These are phyloP conservation scores for Mechanitis messenoides DNA, from an alignment of 2,888 invertebrate genomes.

Conservation along the genomic window DNA sequence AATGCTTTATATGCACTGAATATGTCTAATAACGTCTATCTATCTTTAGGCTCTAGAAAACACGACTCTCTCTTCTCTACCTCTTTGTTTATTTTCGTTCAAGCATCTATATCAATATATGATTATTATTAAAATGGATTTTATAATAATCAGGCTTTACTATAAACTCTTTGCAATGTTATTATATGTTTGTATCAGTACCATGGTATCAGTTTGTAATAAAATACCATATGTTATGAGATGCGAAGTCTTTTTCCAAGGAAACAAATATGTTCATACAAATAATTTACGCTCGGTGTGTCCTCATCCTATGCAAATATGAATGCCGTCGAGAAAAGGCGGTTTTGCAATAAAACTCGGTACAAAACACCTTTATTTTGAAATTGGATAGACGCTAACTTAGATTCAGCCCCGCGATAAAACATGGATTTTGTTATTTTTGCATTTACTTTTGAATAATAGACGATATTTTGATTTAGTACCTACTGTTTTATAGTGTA, in stretches of 20 bases:
- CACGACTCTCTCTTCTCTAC: too few species aligned
- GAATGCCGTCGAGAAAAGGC: constrained; percentile 36
- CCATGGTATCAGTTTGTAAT: too few species aligned
- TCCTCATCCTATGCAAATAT: constrained; percentile 24
- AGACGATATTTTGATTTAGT: not conserved
- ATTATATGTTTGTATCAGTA: too few species aligned
- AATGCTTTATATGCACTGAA: constrained; percentile 21
- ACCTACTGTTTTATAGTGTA: too few species aligned
- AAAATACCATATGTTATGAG: too few species aligned
- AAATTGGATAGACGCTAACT: constrained; percentile 34
- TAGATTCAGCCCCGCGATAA: constrained; percentile 27
- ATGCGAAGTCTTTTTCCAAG: too few species aligned
- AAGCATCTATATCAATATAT: too few species aligned
- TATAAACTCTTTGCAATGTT: too few species aligned
- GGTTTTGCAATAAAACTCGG: constrained; percentile 44
- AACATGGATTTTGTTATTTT: constrained; percentile 23
- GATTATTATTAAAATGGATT: too few species aligned
- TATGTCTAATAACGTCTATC: not conserved
- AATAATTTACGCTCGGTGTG: constrained; percentile 12
- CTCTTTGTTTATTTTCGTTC: too few species aligned
- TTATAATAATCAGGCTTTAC: too few species aligned
- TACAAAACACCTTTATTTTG: constrained; percentile 33
- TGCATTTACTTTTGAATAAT: constrained; percentile 15
- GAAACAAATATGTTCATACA: not conserved
- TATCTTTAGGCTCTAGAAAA: too few species aligned